A percentile compares a stretch with the other conserved stretches of the same genome.
Conservation (phyloP, 2,888 invertebrate species). For the Drosophila kanekoi region DNA sequence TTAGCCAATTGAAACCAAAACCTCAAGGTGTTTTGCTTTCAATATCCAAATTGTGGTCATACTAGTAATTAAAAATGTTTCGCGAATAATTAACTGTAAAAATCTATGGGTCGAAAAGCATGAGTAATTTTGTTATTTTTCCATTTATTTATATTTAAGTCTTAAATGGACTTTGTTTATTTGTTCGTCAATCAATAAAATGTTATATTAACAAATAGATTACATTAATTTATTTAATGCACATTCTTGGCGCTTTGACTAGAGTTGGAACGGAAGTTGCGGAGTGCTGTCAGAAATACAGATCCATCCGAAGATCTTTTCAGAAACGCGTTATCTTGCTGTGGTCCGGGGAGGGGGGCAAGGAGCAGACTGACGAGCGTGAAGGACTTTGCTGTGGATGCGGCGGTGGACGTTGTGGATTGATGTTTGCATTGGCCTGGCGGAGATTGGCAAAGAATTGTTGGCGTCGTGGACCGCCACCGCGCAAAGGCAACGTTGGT, state of each 20-base stretch:
- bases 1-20: no score
- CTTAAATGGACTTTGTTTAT: slow-evolving; percentile 37
- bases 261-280: slow-evolving; percentile 54
- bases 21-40: no score
- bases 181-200: slow-evolving; percentile 43
- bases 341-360: slow-evolving; percentile 82
- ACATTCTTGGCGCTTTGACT: slow-evolving; percentile 59
- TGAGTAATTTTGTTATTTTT: neutral
- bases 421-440: slow-evolving; percentile 83
- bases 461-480: slow-evolving; percentile 83
- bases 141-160: slow-evolving; percentile 32
- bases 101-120: no score
- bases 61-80: no score
- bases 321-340: slow-evolving; percentile 85
- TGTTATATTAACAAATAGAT: slow-evolving; percentile 38
- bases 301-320: slow-evolving; percentile 50
- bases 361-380: slow-evolving; percentile 82
- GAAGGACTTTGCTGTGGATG: slow-evolving; percentile 79
- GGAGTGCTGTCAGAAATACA: slow-evolving; percentile 1
- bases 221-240: slow-evolving; percentile 34
- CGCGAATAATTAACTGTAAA: no score
- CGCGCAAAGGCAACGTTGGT: slow-evolving; percentile 84
- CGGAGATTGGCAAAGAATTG: slow-evolving; percentile 84
- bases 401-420: slow-evolving; percentile 80
- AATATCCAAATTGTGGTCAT: no score